Evolutionary conservation across 2,797 vertebrate species (phyloP).

Genomic region (Percopsis omiscomaycus): DNA sequence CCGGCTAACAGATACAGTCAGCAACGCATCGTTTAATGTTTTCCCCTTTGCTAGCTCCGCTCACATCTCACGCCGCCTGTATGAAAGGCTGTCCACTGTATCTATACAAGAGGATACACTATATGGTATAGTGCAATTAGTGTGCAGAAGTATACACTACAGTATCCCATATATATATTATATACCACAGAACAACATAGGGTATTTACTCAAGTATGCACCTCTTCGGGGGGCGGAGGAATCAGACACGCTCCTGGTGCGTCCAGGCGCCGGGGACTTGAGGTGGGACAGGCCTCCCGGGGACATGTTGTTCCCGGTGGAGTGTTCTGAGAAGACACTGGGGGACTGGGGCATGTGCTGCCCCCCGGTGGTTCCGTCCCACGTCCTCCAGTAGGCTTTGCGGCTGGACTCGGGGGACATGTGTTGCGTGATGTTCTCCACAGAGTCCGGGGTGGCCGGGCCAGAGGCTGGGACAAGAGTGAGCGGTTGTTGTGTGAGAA

Average conservation of each 20-base stretch:
- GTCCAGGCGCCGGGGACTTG: conserved; percentile 89
- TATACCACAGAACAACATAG: too few relatives aligned
- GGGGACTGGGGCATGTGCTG: conserved; percentile 87
- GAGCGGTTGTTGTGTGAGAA: conserved; percentile 4
- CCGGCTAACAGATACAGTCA: too few relatives aligned
- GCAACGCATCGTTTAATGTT: too few relatives aligned
- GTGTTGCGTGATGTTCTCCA: conserved; percentile 89
- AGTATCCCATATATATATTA: too few relatives aligned
- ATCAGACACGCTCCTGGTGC: conserved; percentile 93
- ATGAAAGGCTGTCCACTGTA: too few relatives aligned
- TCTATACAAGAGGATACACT: too few relatives aligned
- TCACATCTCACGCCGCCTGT: too few relatives aligned
- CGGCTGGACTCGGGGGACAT: conserved; percentile 93
- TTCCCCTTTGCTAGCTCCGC: too few relatives aligned
- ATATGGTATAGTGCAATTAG: too few relatives aligned
- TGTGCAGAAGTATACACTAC: too few relatives aligned
- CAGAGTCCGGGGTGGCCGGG: conserved; percentile 93
- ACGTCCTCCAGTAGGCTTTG: conserved; percentile 93
- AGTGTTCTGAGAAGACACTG: conserved; percentile 87
- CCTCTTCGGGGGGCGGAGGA: conserved; percentile 94
- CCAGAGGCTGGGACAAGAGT: conserved; percentile 81
- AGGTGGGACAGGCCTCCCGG: conserved; percentile 84
- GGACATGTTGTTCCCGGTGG: conserved; percentile 77
- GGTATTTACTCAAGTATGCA: conserved; percentile 42
- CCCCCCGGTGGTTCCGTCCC: conserved; percentile 79